Conservation (phyloP, 2,113 vertebrate genomes). For the Rhizomys pruinosus region DNA sequence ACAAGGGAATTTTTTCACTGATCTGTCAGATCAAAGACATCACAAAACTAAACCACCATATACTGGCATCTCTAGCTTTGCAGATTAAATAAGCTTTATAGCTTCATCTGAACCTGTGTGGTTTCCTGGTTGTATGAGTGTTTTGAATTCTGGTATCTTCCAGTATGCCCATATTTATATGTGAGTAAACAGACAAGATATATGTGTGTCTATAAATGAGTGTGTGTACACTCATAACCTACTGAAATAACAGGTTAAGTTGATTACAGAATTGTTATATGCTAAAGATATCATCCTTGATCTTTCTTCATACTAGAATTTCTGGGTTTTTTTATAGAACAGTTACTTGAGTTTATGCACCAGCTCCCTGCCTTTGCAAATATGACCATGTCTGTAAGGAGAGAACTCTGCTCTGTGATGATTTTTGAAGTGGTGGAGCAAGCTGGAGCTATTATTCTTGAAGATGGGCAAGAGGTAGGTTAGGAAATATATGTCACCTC, state of each 20-base stretch:
- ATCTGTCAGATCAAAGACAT: background rate
- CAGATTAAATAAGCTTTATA: background rate
- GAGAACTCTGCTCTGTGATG: slow-evolving; percentile 97
- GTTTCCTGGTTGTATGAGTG: background rate
- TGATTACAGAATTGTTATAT: too few species aligned
- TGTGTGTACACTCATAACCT: background rate
- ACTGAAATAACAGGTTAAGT: too few species aligned
- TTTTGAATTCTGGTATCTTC: slow-evolving; percentile 15
- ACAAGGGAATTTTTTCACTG: background rate
- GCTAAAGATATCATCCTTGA: slow-evolving; percentile 19
- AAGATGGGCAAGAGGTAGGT: slow-evolving; percentile 94
- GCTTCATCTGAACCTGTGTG: background rate
- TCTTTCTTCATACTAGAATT: slow-evolving; percentile 53
- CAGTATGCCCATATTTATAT: background rate
- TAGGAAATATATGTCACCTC: background rate
- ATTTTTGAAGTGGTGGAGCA: slow-evolving; percentile 97
- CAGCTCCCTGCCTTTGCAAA: slow-evolving; percentile 98
- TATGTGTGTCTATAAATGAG: background rate
- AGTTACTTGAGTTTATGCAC: slow-evolving; percentile 97
- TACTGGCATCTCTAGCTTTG: background rate
- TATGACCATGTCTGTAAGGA: slow-evolving; percentile 98
- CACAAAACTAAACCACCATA: background rate
- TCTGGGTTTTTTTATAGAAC: slow-evolving; percentile 88
- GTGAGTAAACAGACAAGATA: background rate
- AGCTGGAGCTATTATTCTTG: slow-evolving; percentile 93